Evolutionary conservation across 2,797 vertebrate genomes (phyloP).

Genomic region (Silurus aristotelis): DNA sequence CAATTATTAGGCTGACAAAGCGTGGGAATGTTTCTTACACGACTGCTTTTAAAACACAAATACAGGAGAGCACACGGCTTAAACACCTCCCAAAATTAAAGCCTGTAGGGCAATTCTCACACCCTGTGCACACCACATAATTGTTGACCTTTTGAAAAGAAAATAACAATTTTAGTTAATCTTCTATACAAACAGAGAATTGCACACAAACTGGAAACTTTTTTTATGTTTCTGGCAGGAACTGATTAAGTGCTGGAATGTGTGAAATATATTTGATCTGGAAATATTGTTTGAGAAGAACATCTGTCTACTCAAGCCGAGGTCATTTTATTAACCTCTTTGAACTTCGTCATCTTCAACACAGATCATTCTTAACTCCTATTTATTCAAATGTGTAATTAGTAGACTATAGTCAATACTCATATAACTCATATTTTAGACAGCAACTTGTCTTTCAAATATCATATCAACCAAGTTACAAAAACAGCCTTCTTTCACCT

Average conservation of each 20-base stretch:
- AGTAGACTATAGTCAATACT: not conserved
- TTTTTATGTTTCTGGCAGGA: not conserved
- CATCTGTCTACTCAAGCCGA: not conserved
- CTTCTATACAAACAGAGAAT: slow-evolving; percentile 32
- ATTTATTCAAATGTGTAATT: not conserved
- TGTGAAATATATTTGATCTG: not conserved
- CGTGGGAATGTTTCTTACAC: slow-evolving; percentile 29
- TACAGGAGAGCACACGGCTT: slow-evolving; percentile 28
- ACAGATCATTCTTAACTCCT: not conserved
- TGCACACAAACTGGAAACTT: slow-evolving; percentile 39
- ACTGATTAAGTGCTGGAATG: not conserved
- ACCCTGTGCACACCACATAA: slow-evolving; percentile 39
- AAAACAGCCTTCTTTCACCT: too few species aligned
- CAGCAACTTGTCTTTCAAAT: too few species aligned
- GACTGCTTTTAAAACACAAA: slow-evolving; percentile 14
- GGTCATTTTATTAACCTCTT: not conserved
- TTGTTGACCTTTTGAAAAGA: slow-evolving; percentile 44
- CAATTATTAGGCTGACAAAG: slow-evolving; percentile 34
- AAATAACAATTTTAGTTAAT: slow-evolving; percentile 42
- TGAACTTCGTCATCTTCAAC: not conserved
- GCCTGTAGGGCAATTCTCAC: slow-evolving; percentile 26
- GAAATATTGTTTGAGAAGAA: not conserved
- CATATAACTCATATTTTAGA: too few species aligned
- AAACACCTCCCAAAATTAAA: slow-evolving; percentile 31
- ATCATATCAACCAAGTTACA: too few species aligned